phyloP scores from a whole-genome alignment of 2,888 invertebrate species.

The Troglohyphantes excavatus region DNA sequence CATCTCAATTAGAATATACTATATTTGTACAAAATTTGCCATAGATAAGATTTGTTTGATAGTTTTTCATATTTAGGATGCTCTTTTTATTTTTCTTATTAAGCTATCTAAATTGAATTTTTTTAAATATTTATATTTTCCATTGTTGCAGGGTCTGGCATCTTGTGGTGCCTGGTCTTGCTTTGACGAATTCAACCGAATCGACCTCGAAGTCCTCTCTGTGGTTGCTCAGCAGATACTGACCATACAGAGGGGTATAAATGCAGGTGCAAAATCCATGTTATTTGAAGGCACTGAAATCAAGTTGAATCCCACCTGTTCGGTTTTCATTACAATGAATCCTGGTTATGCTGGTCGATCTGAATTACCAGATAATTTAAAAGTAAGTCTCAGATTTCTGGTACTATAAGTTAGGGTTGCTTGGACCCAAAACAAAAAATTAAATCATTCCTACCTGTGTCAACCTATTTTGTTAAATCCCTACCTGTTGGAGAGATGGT shows the following conservation, averaged over 20 bases:
- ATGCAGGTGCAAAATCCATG: conserved; percentile 83
- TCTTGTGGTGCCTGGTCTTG: conserved; percentile 89
- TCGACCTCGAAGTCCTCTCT: conserved; percentile 91
- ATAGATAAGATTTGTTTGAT: too few species aligned
- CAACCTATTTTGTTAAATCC: too few species aligned
- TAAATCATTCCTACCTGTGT: background rate
- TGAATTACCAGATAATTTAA: conserved; percentile 84
- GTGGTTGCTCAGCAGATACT: conserved; percentile 92
- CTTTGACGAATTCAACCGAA: conserved; percentile 92
- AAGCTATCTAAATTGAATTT: background rate
- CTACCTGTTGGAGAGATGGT: too few species aligned
- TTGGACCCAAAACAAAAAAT: too few species aligned
- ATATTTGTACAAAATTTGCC: too few species aligned
- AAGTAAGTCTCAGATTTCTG: conserved; percentile 80
- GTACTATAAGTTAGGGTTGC: background rate
- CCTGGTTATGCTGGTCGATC: conserved; percentile 84
- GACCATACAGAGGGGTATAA: conserved; percentile 86
- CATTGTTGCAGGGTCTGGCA: conserved; percentile 81
- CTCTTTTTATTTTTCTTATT: too few species aligned
- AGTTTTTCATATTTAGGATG: too few species aligned
- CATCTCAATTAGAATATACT: too few species aligned
- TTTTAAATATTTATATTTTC: background rate
- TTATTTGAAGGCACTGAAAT: conserved; percentile 79
- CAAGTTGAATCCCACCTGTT: conserved; percentile 77
- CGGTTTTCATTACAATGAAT: conserved; percentile 82